phyloP scores from a whole-genome alignment of 1,140 invertebrate species.

The Diplogasteroides magnus region DNA sequence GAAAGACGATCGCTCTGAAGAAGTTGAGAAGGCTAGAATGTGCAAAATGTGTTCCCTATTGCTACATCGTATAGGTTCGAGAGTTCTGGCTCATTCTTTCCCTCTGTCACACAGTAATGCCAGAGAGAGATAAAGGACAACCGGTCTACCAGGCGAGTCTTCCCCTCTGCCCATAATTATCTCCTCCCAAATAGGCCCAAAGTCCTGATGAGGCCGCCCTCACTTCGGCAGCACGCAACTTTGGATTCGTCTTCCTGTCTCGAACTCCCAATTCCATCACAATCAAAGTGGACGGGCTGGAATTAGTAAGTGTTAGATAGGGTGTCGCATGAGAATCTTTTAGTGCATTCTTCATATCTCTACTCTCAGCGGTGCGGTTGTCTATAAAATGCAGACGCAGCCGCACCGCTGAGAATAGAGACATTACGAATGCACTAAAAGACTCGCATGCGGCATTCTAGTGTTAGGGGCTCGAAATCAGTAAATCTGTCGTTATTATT shows the following conservation, averaged over 20 bases:
- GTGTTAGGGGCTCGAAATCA: too few species aligned
- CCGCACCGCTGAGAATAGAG: too few species aligned
- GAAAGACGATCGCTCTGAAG: too few species aligned
- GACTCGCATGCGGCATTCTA: too few species aligned
- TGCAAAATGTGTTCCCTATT: constrained; percentile 68
- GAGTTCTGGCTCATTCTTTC: constrained; percentile 66
- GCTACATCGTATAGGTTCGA: constrained; percentile 33
- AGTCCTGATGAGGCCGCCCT: constrained; percentile 66
- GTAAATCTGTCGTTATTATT: too few species aligned
- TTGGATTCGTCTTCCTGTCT: constrained; percentile 84
- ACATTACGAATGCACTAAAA: too few species aligned
- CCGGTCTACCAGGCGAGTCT: constrained; percentile 70
- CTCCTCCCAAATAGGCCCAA: background rate
- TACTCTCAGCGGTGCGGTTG: too few species aligned
- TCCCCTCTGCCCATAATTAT: constrained; percentile 51
- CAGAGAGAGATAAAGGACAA: constrained; percentile 71
- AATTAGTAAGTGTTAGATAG: constrained; percentile 48
- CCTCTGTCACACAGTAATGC: constrained; percentile 95
- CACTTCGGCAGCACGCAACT: constrained; percentile 92
- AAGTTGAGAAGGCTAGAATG: too few species aligned
- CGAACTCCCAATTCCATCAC: constrained; percentile 60
- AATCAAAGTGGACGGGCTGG: constrained; percentile 56
- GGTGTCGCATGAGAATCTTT: too few species aligned
- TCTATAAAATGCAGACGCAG: too few species aligned
- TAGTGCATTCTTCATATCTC: too few species aligned